Evolutionary conservation across 2,888 invertebrate species (phyloP), one percentile per base, ranked within the genome.

Genomic region (Polymixis flavicincta): DNA sequence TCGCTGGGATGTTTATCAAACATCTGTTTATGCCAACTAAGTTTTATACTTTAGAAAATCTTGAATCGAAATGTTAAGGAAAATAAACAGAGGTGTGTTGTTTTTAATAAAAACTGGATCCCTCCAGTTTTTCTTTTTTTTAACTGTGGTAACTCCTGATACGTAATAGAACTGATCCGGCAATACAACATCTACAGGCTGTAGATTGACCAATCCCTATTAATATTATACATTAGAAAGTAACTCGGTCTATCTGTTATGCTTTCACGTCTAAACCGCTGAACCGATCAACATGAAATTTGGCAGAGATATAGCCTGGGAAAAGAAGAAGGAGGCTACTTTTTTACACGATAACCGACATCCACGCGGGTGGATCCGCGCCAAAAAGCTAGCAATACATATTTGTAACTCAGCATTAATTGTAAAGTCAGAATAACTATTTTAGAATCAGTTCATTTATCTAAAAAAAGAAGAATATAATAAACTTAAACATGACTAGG

Each of bases 21-120:
- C 83, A 87, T 87, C 82, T 85, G 87, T 89, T 86, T 90, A 86
- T 82, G 77, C 82, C 60, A 74, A 88, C 73, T 87, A 83, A 78
- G 78, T 74, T 82, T 75, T 74, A 74, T 69, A 79, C 60, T 82
- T 80, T 66, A 65, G 59, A 22, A 52, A 71, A 68, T 71, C 25
- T 52, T 71, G 69, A 69, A 74, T 78, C 55, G 17, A 71, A 84
- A 60, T 74, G 48, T 57, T 74, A 11, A 37, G 32, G 28, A 74
- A 80, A 77, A 71, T 85, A 75, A 76, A 86, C 77, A 85, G 28
- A 55, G 69, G 11, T 57, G 14, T 76, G 69, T 59, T 81, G 66
- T 75, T 78, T 59, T 48, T 70, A 17, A n/a, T 57, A 63, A 67
- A 13, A 63, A 45, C n/a, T 63, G 17, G 32, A 66, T 7, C 19